Conservation (phyloP, 2,888 invertebrate species). For the Calephelis perditalis region DNA sequence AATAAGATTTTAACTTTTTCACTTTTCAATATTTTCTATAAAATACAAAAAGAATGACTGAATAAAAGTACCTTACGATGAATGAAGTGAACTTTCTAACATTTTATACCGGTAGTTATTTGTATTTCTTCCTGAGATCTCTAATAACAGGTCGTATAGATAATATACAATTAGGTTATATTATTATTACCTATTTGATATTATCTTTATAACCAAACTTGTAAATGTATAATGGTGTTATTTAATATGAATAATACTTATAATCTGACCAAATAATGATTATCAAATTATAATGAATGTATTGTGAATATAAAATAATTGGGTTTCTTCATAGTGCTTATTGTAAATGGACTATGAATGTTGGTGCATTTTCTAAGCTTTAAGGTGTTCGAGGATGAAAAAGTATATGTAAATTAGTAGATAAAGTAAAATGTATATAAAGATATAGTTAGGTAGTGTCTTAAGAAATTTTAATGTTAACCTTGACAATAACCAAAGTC, state of each 20-base stretch:
- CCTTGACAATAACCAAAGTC: slow-evolving; percentile 33
- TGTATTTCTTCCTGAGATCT: no score
- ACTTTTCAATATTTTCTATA: no score
- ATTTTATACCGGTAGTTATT: no score
- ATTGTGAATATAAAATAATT: neutral
- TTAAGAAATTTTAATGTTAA: slow-evolving; percentile 18
- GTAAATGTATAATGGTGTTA: neutral
- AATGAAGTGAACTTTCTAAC: no score
- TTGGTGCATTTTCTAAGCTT: slow-evolving; percentile 32
- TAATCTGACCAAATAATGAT: slow-evolving; percentile 1
- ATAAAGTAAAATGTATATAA: slow-evolving; percentile 17
- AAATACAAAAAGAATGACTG: no score
- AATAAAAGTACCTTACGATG: no score
- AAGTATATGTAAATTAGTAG: slow-evolving; percentile 19
- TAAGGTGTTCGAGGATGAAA: slow-evolving; percentile 24
- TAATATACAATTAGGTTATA: no score
- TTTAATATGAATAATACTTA: neutral
- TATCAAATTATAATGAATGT: neutral
- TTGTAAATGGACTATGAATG: slow-evolving; percentile 19
- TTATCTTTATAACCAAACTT: slow-evolving; percentile 4
- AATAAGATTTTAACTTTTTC: no score
- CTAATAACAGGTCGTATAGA: no score
- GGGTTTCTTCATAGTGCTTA: neutral
- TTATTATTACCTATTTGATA: neutral
- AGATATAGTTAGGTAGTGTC: slow-evolving; percentile 20